Conservation (phyloP, 1,140 invertebrate genomes). For the Centruroides sculpturatus region DNA sequence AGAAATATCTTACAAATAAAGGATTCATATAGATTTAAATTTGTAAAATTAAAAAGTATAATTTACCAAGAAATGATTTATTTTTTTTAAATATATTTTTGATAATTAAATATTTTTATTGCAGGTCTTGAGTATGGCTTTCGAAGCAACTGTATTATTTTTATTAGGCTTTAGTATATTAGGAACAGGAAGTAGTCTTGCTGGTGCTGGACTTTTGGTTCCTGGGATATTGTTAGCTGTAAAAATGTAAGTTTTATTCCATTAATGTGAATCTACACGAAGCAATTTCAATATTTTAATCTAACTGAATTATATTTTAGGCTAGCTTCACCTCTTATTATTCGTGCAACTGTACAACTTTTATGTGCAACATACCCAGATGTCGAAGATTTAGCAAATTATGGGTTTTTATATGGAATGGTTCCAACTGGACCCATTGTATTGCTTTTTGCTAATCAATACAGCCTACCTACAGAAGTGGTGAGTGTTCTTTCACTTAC, state of each 20-base stretch:
- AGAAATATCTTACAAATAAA: no score
- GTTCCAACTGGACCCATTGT: constrained; percentile 88
- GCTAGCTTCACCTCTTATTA: constrained; percentile 68
- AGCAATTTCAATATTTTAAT: no score
- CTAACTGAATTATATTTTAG: not conserved
- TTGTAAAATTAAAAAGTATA: no score
- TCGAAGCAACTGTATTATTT: constrained; percentile 80
- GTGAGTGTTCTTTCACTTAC: constrained; percentile 32
- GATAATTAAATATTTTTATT: constrained; percentile 38
- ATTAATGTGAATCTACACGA: no score
- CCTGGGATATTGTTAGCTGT: not conserved
- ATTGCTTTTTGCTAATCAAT: constrained; percentile 83
- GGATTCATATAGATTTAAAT: no score
- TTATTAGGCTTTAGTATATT: constrained; percentile 81
- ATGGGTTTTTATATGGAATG: constrained; percentile 89
- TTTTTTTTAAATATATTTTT: no score
- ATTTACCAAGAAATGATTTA: no score
- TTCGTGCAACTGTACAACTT: constrained; percentile 62
- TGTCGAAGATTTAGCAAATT: constrained; percentile 45
- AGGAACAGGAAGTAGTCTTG: constrained; percentile 41
- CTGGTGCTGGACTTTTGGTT: not conserved
- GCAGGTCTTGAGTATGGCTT: constrained; percentile 70
- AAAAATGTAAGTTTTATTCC: not conserved
- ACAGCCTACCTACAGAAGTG: constrained; percentile 73
- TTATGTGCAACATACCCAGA: constrained; percentile 2